phyloP scores from a whole-genome alignment of 2,113 vertebrate species.

The Psittacara wagleri region DNA sequence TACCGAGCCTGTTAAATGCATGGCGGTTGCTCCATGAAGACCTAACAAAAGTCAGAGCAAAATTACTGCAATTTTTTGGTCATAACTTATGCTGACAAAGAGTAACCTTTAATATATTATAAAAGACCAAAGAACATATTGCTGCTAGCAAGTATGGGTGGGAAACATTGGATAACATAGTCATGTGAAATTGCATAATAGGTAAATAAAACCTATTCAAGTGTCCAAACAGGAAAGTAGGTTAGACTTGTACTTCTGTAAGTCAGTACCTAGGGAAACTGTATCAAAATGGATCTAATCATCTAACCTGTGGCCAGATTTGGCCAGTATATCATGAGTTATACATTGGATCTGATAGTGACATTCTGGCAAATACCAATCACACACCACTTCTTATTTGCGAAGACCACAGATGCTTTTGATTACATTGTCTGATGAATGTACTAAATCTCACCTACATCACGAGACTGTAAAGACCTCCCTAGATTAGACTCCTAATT shows the following conservation, averaged over 20 bases:
- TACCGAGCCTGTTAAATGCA: background rate
- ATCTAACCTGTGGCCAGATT: background rate
- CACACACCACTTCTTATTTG: background rate
- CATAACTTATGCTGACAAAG: background rate
- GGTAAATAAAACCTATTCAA: background rate
- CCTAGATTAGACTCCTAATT: background rate
- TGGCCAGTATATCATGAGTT: background rate
- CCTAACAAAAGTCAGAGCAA: background rate
- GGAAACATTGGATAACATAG: background rate
- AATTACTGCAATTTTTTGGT: background rate
- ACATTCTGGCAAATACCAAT: background rate
- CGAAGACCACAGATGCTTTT: background rate
- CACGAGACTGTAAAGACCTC: background rate
- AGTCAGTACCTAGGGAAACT: background rate
- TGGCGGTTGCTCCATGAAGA: background rate
- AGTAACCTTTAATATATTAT: background rate
- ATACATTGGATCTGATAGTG: background rate
- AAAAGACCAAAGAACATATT: background rate
- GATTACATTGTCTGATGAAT: rapidly evolving
- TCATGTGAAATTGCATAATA: background rate
- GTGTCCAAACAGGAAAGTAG: background rate
- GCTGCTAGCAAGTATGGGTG: background rate
- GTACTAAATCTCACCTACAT: background rate
- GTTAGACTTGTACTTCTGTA: background rate
- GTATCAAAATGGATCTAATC: background rate